Percentiles rank a stretch among this genome's conserved stretches.
These are phyloP conservation scores for Mythimna albipuncta DNA, from an alignment of 2,888 invertebrate species.

Conservation along the genomic window DNA sequence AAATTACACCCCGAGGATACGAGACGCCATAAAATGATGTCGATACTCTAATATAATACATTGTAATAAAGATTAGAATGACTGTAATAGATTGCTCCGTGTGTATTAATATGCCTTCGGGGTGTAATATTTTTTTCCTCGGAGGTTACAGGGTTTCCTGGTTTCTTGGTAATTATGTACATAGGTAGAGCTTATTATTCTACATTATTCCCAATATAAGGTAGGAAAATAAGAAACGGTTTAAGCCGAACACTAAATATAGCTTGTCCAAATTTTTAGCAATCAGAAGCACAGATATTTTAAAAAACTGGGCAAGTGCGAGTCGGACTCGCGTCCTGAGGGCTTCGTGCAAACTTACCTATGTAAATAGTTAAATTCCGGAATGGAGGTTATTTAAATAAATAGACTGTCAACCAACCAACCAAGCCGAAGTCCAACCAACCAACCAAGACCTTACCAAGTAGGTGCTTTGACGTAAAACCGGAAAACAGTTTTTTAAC, in stretches of 20 bases:
- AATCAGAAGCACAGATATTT: too few species aligned
- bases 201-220: neutral
- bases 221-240: neutral
- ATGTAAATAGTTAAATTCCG: too few species aligned
- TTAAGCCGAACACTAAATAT: neutral
- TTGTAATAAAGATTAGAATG: slow-evolving; percentile 80
- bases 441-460: too few species aligned
- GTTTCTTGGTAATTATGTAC: slow-evolving; percentile 46
- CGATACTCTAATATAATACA: slow-evolving; percentile 77
- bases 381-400: neutral
- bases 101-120: slow-evolving; percentile 73
- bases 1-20: slow-evolving; percentile 80
- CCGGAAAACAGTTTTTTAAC: neutral
- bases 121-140: slow-evolving; percentile 68
- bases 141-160: slow-evolving; percentile 25
- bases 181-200: neutral
- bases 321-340: too few species aligned
- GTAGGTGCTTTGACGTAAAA: neutral
- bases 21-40: slow-evolving; percentile 77
- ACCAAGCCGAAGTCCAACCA: too few species aligned
- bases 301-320: too few species aligned
- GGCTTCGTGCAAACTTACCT: too few species aligned
- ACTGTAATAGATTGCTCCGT: slow-evolving; percentile 74
- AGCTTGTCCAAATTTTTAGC: neutral
- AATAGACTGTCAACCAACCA: neutral